phyloP scores from a whole-genome alignment of 1,140 invertebrate species.

The Lycorma delicatula region DNA sequence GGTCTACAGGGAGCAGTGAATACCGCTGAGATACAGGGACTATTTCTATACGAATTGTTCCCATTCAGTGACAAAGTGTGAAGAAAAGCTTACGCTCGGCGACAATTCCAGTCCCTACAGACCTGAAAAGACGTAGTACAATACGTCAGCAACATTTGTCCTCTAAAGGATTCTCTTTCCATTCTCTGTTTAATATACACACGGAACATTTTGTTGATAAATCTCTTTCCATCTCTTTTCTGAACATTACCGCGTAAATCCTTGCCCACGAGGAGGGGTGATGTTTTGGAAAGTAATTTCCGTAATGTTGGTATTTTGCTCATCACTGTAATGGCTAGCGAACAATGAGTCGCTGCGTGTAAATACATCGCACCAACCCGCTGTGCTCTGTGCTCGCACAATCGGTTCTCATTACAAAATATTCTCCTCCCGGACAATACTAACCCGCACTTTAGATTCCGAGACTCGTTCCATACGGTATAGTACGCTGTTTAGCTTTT shows the following conservation, averaged over 20 bases:
- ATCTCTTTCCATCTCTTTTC: constrained; percentile 2
- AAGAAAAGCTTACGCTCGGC: constrained; percentile 3
- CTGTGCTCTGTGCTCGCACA: background rate
- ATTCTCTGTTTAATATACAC: background rate
- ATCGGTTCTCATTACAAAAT: constrained; percentile 6
- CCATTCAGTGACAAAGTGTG: background rate
- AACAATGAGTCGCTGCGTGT: constrained; percentile 1
- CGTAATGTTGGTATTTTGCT: constrained; percentile 6
- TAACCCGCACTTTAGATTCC: background rate
- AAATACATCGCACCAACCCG: background rate
- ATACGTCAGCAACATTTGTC: background rate
- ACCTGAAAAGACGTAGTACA: constrained; percentile 3
- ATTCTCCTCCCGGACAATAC: background rate
- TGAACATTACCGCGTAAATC: background rate
- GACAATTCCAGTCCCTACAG: constrained; percentile 4
- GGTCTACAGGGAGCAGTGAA: too few species aligned
- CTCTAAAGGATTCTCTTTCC: constrained; percentile 2
- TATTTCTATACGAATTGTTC: constrained; percentile 5
- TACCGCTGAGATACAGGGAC: background rate
- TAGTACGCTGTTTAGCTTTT: too few species aligned
- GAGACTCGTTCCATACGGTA: too few species aligned
- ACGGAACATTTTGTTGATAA: background rate
- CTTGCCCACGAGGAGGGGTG: background rate
- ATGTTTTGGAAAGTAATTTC: constrained; percentile 4
- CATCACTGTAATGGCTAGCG: constrained; percentile 5